Evolutionary conservation across 2,113 vertebrate species (phyloP).

Genomic region (Chaenocephalus aceratus): DNA sequence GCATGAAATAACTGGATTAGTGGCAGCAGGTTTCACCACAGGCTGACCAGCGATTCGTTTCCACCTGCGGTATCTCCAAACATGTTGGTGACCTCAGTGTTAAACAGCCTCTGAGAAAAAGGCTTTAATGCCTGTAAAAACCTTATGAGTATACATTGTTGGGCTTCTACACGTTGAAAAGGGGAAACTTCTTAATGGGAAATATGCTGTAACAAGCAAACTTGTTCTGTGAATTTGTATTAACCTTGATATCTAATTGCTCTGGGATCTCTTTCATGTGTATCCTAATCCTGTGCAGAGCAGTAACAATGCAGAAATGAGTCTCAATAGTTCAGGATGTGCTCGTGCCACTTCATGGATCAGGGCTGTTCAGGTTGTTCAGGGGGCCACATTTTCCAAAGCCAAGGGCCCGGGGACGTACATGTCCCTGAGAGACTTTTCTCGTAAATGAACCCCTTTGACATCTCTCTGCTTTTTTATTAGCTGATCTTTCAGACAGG

Average conservation of each 20-base stretch:
- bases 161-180: neutral
- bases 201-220: neutral
- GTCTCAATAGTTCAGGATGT: no score
- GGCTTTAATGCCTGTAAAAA: neutral
- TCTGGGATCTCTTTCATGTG: neutral
- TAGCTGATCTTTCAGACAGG: no score
- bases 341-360: no score
- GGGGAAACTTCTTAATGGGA: neutral
- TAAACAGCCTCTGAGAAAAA: no score
- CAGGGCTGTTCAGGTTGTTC: no score
- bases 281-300: neutral
- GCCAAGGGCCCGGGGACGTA: no score
- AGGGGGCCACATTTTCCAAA: no score
- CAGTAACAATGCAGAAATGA: no score
- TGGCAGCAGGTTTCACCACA: conserved; percentile 8
- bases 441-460: no score
- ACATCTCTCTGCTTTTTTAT: no score
- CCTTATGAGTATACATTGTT: neutral
- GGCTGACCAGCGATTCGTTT: conserved; percentile 6
- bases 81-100: neutral
- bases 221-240: neutral
- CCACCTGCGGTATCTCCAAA: neutral
- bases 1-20: conserved; percentile 31
- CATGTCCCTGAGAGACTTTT: no score
- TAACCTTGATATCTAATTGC: neutral